Conservation (phyloP, 2,888 invertebrate species). For the Leucozona laternaria region DNA sequence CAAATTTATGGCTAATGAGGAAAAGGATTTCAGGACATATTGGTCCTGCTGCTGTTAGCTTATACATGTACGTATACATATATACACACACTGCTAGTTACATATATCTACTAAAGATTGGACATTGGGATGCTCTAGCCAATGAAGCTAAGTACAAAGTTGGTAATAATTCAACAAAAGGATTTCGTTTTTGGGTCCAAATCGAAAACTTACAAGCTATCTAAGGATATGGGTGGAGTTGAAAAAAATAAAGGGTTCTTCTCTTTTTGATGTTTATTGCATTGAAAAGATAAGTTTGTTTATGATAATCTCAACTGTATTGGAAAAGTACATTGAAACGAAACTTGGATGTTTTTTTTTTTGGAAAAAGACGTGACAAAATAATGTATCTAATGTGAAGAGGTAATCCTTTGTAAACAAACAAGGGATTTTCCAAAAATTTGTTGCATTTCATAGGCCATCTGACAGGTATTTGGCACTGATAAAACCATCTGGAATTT, state of each 20-base stretch:
- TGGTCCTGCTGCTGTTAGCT: slow-evolving; percentile 13
- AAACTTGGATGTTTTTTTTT: neutral
- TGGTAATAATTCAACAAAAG: slow-evolving; percentile 67
- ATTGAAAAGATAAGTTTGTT: slow-evolving; percentile 81
- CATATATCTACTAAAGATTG: slow-evolving; percentile 25
- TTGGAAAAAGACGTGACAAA: neutral
- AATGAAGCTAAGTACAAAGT: slow-evolving; percentile 75
- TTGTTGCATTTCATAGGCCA: no score
- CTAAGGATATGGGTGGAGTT: slow-evolving; percentile 68
- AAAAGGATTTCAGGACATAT: slow-evolving; percentile 76
- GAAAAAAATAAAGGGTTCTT: slow-evolving; percentile 77
- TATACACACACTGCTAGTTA: no score
- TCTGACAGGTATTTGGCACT: no score
- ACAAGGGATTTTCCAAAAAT: no score
- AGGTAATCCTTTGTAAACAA: no score
- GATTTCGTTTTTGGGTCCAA: slow-evolving; percentile 71
- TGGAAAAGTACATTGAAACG: neutral
- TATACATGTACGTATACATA: neutral
- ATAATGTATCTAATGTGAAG: neutral
- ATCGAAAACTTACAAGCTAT: slow-evolving; percentile 73
- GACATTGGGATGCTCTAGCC: slow-evolving; percentile 74
- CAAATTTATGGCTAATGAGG: slow-evolving; percentile 82
- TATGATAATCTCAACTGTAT: slow-evolving; percentile 80
- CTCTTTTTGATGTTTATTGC: slow-evolving; percentile 81
- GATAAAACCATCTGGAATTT: no score